phyloP scores from a whole-genome alignment of 2,113 vertebrate genomes.

The Meles meles region DNA sequence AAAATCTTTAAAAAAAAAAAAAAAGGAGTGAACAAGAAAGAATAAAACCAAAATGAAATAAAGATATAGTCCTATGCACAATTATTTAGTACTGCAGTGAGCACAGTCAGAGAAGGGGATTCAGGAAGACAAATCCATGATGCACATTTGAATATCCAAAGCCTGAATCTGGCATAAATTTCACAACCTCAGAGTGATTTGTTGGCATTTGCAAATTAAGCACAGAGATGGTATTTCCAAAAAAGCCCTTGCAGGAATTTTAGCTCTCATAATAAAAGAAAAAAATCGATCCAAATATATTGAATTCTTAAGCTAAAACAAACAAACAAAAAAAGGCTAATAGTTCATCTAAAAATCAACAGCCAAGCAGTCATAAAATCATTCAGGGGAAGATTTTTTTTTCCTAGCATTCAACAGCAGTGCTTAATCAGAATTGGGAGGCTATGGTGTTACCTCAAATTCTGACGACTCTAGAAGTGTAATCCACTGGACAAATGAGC shows the following conservation, averaged over 20 bases:
- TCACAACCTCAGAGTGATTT: slow-evolving; percentile 49
- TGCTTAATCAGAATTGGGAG: background rate
- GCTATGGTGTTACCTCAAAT: background rate
- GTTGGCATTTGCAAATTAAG: slow-evolving; percentile 64
- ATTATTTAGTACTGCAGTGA: background rate
- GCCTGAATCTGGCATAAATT: slow-evolving; percentile 46
- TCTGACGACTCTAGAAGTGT: slow-evolving; percentile 7
- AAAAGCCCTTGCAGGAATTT: slow-evolving; percentile 33
- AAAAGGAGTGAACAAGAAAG: background rate
- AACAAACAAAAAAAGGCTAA: background rate
- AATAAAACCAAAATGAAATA: slow-evolving; percentile 33
- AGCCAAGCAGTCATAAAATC: background rate
- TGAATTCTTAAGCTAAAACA: slow-evolving; percentile 22
- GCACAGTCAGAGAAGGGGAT: background rate
- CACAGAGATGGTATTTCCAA: slow-evolving; percentile 49
- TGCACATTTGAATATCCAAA: background rate
- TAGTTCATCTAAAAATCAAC: slow-evolving; percentile 39
- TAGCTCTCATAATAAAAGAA: slow-evolving; percentile 27
- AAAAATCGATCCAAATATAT: slow-evolving; percentile 38
- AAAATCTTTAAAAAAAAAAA: too few species aligned
- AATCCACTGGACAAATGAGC: slow-evolving; percentile 30
- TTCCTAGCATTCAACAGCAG: background rate
- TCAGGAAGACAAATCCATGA: background rate
- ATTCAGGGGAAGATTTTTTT: background rate
- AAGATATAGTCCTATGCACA: background rate